These are phyloP conservation scores for Calliopum simillimum DNA, from an alignment of 2,888 invertebrate genomes.

Conservation along the genomic window DNA sequence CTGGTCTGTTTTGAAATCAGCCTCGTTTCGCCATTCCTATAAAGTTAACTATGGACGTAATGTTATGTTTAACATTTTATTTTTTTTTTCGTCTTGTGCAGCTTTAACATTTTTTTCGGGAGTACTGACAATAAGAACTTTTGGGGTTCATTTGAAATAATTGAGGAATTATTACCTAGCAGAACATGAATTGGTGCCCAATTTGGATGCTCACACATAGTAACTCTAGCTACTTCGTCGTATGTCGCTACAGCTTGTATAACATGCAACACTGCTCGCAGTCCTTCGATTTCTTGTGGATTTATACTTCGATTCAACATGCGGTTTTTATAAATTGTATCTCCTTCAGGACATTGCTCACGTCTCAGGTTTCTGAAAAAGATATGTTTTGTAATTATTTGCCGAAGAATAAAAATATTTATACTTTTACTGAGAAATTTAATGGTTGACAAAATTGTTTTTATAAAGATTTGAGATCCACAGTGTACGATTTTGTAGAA, in stretches of 20 bases:
- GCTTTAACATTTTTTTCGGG: too few species aligned
- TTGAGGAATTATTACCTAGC: constrained; percentile 74
- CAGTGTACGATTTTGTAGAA: too few species aligned
- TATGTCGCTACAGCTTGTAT: constrained; percentile 82
- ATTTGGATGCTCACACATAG: constrained; percentile 87
- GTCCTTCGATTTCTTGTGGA: constrained; percentile 85
- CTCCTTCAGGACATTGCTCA: constrained; percentile 74
- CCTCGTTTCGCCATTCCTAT: too few species aligned
- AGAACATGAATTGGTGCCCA: constrained; percentile 87
- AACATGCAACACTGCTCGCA: constrained; percentile 83
- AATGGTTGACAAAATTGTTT: too few species aligned
- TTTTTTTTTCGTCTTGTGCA: too few species aligned
- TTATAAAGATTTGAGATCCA: too few species aligned
- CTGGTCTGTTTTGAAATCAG: too few species aligned
- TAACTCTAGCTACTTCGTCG: constrained; percentile 83
- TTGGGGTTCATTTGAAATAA: too few species aligned
- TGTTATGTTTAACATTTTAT: too few species aligned
- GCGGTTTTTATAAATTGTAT: constrained; percentile 74
- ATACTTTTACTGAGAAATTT: too few species aligned
- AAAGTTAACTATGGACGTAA: too few species aligned
- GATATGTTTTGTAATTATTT: background rate
- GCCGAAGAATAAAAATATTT: background rate
- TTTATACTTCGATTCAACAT: constrained; percentile 75
- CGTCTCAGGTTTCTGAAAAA: constrained; percentile 75
- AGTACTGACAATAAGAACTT: too few species aligned